Conservation (phyloP, 2,797 vertebrate genomes). For the Petrocephalus sullivani region DNA sequence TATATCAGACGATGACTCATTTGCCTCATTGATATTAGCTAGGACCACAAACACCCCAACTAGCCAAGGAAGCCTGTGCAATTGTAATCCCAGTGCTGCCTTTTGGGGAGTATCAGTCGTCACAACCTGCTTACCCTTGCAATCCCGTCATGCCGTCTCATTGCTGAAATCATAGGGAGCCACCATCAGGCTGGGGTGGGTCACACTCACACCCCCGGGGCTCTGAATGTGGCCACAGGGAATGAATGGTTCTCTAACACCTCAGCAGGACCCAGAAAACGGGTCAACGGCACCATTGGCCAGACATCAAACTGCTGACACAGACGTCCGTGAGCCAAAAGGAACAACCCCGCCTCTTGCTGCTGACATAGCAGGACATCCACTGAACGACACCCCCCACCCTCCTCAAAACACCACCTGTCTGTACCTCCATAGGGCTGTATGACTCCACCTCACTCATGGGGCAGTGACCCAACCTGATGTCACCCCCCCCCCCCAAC, state of each 20-base stretch:
- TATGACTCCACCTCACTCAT: slow-evolving; percentile 27
- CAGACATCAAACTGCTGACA: slow-evolving; percentile 54
- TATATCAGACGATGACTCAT: not conserved
- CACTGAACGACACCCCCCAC: slow-evolving; percentile 24
- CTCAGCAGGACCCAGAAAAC: slow-evolving; percentile 34
- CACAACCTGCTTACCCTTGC: not conserved
- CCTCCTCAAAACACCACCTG: not conserved
- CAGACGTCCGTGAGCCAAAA: slow-evolving; percentile 44
- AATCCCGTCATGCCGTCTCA: not conserved
- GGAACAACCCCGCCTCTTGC: slow-evolving; percentile 55
- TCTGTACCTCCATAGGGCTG: not conserved
- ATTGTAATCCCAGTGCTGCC: not conserved
- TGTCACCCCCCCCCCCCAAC: not conserved
- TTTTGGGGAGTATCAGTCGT: not conserved
- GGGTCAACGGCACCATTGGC: slow-evolving; percentile 30
- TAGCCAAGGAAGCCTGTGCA: not conserved
- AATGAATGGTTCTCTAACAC: slow-evolving; percentile 36
- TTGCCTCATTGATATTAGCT: not conserved
- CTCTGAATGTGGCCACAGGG: slow-evolving; percentile 46
- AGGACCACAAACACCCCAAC: not conserved
- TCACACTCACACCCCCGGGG: not conserved
- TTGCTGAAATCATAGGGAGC: not conserved
- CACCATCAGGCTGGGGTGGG: not conserved
- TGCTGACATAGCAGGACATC: slow-evolving; percentile 45
- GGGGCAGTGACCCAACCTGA: not conserved